A percentile compares a stretch with the other conserved stretches of the same genome.
Conservation (phyloP, 2,113 vertebrate species). For the Athene cunicularia region DNA sequence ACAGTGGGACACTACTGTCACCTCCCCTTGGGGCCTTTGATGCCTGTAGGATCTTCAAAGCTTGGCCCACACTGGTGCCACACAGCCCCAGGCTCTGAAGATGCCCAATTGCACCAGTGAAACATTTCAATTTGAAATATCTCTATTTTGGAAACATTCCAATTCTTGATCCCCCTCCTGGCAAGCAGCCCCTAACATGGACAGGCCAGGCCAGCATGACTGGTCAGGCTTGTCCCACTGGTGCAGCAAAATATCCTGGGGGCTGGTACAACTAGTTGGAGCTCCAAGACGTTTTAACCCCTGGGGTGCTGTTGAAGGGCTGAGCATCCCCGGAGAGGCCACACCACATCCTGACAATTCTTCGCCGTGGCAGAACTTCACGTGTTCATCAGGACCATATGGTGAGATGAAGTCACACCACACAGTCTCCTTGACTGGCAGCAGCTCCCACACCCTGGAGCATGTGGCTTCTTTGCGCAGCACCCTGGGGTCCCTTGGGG, state of each 20-base stretch:
- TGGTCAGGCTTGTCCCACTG: not conserved
- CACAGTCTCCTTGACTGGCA: not conserved
- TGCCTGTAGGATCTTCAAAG: not conserved
- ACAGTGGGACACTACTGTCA: too few relatives aligned
- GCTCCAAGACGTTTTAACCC: not conserved
- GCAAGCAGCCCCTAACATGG: not conserved
- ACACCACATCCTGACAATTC: not conserved
- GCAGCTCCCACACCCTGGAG: not conserved
- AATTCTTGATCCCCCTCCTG: not conserved
- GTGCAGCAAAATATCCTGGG: not conserved
- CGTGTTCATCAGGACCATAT: fast-evolving
- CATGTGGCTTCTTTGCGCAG: not conserved
- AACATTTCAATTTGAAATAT: not conserved
- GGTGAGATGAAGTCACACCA: not conserved
- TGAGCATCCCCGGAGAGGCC: not conserved
- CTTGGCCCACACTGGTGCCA: not conserved
- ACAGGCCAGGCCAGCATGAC: not conserved
- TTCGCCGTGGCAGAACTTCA: fast-evolving
- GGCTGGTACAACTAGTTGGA: not conserved
- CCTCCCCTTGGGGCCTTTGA: not conserved
- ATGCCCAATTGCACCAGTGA: fast-evolving
- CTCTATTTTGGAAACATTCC: not conserved
- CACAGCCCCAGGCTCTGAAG: not conserved
- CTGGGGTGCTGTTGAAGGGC: not conserved
- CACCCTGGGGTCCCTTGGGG: not conserved